Base-by-base conservation (phyloP, 2,797 vertebrate species). In the Neosilurus mollespiculum region DNA sequence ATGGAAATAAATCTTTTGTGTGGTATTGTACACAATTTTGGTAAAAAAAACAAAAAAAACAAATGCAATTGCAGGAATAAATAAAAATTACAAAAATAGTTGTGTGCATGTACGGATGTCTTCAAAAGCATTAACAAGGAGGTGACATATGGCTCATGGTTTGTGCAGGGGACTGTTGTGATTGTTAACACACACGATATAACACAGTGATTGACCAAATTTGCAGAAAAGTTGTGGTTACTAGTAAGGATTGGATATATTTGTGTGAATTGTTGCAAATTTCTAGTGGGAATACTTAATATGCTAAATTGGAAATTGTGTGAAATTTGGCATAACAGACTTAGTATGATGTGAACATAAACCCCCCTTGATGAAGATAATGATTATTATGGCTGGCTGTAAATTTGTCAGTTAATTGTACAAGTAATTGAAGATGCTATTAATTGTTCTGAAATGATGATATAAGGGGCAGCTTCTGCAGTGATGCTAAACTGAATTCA, bases 381-480 rank as follows among this genome's bases (percentile, higher is more conserved):
- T 90, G 87, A 93, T 90, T 77, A 85, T 84, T 85, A 71, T 84
- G 67, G 53, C 14, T 87, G 91, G 90, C 88, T 88, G 91, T 92
- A 91, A 64, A 62, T 70, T 91, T 92, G 91, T 88, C 92, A 89
- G 90, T 91, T 94, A 94, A 93, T 94, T 94, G 92, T 93, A 87
- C 90, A 78, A 92, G 89, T 91, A 91, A 90, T 84, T 89, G 91
- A 93, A 92, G 92, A 93, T 93, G 88, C 89, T 91, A 90, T 92
- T 94, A 94, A 94, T 94, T 93, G 92, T 89, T 80, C 86, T 91
- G 91, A 93, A 91, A 91, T 92, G 91, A 92, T 90, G 89, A 89
- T 87, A 90, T 91, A 89, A 85, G 87, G 62, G 84, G 49, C 80
- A 84, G 89, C 89, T 85, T 87, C 84, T 88, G 89, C 91, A 91